phyloP scores from a whole-genome alignment of 2,797 vertebrate genomes.

The Eidolon dupreanum region DNA sequence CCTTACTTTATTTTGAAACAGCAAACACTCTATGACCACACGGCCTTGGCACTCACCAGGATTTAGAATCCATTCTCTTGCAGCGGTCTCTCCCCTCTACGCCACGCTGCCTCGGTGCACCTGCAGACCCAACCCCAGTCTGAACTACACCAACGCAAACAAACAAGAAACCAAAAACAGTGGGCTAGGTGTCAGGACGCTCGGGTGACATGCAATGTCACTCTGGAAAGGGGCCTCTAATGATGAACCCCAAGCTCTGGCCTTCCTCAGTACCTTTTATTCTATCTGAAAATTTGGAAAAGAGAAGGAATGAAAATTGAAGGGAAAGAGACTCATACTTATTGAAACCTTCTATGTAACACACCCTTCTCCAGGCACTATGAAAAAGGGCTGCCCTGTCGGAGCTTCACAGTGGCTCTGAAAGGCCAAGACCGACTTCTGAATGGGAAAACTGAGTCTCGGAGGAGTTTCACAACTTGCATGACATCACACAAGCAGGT shows the following conservation, averaged over 20 bases:
- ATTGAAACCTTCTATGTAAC: neutral
- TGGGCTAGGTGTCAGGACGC: fast-evolving
- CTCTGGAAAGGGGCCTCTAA: neutral
- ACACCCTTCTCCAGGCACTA: neutral
- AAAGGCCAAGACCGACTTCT: neutral
- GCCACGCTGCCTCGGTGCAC: fast-evolving
- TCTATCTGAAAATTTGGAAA: neutral
- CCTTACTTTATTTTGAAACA: neutral
- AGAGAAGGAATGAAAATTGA: neutral
- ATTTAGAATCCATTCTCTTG: fast-evolving
- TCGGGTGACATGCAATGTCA: fast-evolving
- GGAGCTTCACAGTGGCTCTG: fast-evolving
- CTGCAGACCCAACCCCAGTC: neutral
- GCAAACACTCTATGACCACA: neutral
- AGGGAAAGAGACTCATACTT: neutral
- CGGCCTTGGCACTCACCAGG: neutral
- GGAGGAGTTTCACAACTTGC: neutral
- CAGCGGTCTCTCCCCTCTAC: neutral
- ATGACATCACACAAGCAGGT: neutral
- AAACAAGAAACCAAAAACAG: neutral
- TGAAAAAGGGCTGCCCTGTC: fast-evolving
- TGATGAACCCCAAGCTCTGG: neutral
- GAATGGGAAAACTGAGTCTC: neutral
- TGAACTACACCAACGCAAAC: neutral
- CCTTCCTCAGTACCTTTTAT: neutral